Evolutionary conservation across 2,113 vertebrate genomes (phyloP).

Genomic region (Coregonus clupeaformis): DNA sequence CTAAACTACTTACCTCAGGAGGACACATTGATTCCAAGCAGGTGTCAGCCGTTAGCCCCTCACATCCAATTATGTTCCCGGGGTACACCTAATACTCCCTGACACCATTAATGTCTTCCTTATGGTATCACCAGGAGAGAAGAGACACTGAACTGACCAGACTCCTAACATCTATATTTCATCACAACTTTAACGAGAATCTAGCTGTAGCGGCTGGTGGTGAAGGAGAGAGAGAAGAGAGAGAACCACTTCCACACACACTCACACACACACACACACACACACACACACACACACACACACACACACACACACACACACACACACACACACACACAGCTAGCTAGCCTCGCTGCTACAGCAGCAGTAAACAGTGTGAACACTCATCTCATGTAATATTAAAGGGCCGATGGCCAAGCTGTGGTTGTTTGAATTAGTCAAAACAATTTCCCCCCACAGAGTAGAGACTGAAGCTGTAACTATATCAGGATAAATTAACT

Average conservation of each 20-base stretch:
- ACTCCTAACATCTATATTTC: slow-evolving; percentile 80
- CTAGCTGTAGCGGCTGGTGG: slow-evolving; percentile 50
- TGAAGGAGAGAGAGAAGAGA: slow-evolving; percentile 29
- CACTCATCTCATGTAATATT: slow-evolving; percentile 66
- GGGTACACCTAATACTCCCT: slow-evolving; percentile 74
- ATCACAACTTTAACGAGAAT: slow-evolving; percentile 63
- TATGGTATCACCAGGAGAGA: slow-evolving; percentile 77
- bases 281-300: too few relatives aligned
- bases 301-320: too few relatives aligned
- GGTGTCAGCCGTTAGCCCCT: slow-evolving; percentile 74
- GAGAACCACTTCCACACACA: background rate
- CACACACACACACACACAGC: too few relatives aligned
- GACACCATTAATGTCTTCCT: slow-evolving; percentile 80
- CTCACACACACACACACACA: background rate
- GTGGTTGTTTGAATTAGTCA: slow-evolving; percentile 56
- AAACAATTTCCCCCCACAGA: slow-evolving; percentile 61
- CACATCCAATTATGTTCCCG: slow-evolving; percentile 76
- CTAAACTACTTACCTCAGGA: slow-evolving; percentile 56
- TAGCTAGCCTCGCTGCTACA: slow-evolving; percentile 43
- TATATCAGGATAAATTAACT: slow-evolving; percentile 64
- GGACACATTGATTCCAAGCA: slow-evolving; percentile 69
- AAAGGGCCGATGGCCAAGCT: slow-evolving; percentile 63
- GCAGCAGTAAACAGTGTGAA: slow-evolving; percentile 46
- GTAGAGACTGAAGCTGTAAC: slow-evolving; percentile 28
- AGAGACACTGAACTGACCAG: slow-evolving; percentile 74